phyloP scores from a whole-genome alignment of 2,888 invertebrate genomes.

The Crossocerus cetratus region DNA sequence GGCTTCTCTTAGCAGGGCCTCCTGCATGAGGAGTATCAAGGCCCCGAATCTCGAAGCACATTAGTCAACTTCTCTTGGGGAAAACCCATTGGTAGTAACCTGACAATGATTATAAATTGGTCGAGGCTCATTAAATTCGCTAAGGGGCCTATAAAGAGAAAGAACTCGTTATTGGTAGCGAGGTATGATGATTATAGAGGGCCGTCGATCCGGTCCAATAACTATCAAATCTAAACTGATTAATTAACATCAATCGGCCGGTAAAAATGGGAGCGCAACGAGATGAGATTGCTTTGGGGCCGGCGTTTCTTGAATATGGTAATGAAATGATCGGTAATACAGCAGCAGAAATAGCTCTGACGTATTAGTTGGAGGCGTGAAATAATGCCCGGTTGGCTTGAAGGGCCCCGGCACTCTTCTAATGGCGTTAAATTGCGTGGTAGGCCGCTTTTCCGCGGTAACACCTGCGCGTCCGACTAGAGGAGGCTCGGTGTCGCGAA shows the following conservation, averaged over 20 bases:
- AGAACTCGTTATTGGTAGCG: too few species aligned
- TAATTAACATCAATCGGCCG: background rate
- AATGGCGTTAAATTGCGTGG: slow-evolving; percentile 25
- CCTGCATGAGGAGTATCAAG: too few species aligned
- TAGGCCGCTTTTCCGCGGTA: slow-evolving; percentile 32
- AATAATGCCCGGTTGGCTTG: slow-evolving; percentile 4
- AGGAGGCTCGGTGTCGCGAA: slow-evolving; percentile 55
- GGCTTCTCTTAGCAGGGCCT: too few species aligned
- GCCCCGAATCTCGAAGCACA: too few species aligned
- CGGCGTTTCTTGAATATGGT: background rate
- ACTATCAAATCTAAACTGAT: background rate
- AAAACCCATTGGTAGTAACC: too few species aligned
- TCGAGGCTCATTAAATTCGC: too few species aligned
- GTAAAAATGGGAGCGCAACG: background rate
- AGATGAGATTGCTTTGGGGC: background rate
- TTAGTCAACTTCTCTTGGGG: too few species aligned
- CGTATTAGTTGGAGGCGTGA: slow-evolving; percentile 3
- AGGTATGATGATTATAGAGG: too few species aligned
- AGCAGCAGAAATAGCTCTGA: slow-evolving; percentile 8
- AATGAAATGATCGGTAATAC: slow-evolving; percentile 2
- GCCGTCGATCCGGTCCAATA: background rate
- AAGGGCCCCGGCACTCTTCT: slow-evolving; percentile 7
- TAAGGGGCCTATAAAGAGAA: too few species aligned
- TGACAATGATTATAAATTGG: too few species aligned
- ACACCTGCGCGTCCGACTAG: slow-evolving; percentile 44